phyloP scores from a whole-genome alignment of 2,797 vertebrate species.

The Heterohyrax brucei region DNA sequence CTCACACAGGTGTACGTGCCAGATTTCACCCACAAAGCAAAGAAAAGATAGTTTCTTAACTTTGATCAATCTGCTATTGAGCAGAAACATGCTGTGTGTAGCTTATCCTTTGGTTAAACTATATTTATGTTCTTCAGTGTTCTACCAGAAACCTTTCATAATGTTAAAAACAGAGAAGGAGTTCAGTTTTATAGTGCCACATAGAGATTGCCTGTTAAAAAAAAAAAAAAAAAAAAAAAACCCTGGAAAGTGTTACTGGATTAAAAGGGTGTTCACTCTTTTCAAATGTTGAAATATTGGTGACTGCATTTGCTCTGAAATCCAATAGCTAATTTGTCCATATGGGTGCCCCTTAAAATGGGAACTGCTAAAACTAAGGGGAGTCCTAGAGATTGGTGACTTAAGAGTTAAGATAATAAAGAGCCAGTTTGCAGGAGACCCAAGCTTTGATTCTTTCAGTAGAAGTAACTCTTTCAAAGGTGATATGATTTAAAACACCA shows the following conservation, averaged over 20 bases:
- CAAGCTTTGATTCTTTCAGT: neutral
- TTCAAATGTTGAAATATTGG: neutral
- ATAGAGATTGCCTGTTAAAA: neutral
- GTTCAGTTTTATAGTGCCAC: neutral
- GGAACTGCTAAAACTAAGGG: neutral
- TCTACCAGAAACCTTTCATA: neutral
- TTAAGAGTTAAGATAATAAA: neutral
- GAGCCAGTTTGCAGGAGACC: neutral
- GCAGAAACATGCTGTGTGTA: neutral
- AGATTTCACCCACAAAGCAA: neutral
- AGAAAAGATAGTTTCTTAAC: neutral
- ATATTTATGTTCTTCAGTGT: neutral
- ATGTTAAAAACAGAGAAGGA: neutral
- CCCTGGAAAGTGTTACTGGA: neutral
- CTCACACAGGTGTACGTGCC: neutral
- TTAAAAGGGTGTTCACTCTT: neutral
- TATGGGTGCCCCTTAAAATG: neutral
- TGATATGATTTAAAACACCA: neutral
- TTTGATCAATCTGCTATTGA: neutral
- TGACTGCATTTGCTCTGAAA: neutral
- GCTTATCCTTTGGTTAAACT: neutral
- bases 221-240: neutral
- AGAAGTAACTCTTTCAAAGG: conserved; percentile 16
- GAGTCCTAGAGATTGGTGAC: neutral
- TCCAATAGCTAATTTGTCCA: neutral